A percentile compares a stretch with the other conserved stretches of the same genome.
phyloP scores from a whole-genome alignment of 1,140 invertebrate species.

The Apis laboriosa region DNA sequence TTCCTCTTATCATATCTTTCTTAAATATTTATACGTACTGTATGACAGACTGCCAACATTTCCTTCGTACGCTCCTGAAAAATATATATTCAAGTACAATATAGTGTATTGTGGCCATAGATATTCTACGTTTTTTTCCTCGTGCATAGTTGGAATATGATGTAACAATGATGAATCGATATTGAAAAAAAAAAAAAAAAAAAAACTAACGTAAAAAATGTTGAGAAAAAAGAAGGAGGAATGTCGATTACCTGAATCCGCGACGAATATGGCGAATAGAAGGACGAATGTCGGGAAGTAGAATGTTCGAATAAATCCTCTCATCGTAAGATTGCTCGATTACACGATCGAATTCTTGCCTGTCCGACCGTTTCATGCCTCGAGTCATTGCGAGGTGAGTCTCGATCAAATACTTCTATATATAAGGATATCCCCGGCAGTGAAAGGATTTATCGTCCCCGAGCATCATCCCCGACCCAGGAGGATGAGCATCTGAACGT shows the following conservation, averaged over 20 bases:
- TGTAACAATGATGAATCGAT: not conserved
- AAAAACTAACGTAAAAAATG: not conserved
- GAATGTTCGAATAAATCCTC: constrained; percentile 1
- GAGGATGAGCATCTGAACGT: not conserved
- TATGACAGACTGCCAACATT: not conserved
- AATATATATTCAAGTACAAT: not conserved
- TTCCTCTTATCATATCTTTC: too few relatives aligned
- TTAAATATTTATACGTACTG: not conserved
- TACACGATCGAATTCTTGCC: not conserved
- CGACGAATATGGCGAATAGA: constrained; percentile 5
- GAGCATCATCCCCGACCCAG: constrained; percentile 32
- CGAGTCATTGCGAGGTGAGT: constrained; percentile 31
- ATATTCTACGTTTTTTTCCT: not conserved
- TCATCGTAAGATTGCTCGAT: not conserved
- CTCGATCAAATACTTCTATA: constrained; percentile 48
- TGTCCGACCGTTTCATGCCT: not conserved
- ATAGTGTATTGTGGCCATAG: not conserved
- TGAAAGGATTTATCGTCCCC: constrained; percentile 47
- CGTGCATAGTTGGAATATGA: not conserved
- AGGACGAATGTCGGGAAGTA: not conserved
- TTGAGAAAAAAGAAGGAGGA: not conserved
- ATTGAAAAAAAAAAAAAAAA: not conserved
- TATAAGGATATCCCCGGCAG: constrained; percentile 59
- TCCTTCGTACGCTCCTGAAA: constrained; percentile 14
- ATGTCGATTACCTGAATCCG: constrained; percentile 34